Conservation (phyloP, 2,113 vertebrate genomes). For the Miniopterus natalensis region DNA sequence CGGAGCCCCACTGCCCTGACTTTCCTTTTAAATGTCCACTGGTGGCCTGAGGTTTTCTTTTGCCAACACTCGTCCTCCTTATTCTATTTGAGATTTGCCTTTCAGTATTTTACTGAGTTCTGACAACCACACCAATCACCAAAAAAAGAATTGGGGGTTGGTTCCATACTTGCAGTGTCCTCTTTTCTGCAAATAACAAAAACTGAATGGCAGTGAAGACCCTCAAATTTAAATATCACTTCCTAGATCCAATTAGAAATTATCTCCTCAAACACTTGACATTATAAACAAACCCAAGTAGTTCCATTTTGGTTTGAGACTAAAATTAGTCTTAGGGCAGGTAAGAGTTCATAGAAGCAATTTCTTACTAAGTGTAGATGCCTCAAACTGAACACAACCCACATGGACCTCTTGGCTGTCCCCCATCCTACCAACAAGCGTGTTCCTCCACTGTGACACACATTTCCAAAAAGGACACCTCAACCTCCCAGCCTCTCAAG, state of each 20-base stretch:
- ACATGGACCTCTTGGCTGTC: neutral
- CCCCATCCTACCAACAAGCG: neutral
- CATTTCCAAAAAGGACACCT: neutral
- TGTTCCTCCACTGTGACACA: neutral
- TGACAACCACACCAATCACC: neutral
- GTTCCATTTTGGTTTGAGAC: neutral
- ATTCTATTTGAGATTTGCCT: neutral
- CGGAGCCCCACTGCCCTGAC: neutral
- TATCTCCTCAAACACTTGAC: neutral
- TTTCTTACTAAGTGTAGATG: neutral
- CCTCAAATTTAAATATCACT: neutral
- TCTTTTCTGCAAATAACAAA: neutral
- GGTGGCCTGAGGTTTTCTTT: neutral
- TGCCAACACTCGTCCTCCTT: neutral
- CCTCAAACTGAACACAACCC: neutral
- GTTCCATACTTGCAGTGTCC: neutral
- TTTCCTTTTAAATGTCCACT: neutral
- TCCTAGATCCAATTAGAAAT: constrained; percentile 42
- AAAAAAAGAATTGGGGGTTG: neutral
- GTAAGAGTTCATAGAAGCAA: neutral
- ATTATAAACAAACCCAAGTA: neutral
- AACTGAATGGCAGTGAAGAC: neutral
- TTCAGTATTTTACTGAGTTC: neutral
- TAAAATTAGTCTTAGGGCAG: neutral
- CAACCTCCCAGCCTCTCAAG: neutral